These are phyloP conservation scores for Thaumatotibia leucotreta DNA, from an alignment of 1,140 invertebrate species.

Conservation along the genomic window DNA sequence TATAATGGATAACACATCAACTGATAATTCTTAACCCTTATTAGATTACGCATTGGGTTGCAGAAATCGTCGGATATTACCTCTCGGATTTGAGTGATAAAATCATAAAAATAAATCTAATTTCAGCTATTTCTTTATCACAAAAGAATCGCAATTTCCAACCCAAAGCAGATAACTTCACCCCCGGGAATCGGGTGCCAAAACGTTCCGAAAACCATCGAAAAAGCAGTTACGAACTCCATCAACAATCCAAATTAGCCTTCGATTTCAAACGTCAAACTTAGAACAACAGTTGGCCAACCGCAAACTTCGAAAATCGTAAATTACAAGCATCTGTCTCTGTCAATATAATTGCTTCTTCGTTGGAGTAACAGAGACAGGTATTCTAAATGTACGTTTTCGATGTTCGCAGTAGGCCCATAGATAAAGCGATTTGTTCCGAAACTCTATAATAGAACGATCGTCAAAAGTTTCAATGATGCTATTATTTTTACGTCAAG, in stretches of 20 bases:
- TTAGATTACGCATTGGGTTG: not conserved
- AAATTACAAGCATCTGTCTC: too few relatives aligned
- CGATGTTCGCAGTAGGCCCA: too few relatives aligned
- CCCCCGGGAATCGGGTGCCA: not conserved
- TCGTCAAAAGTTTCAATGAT: not conserved
- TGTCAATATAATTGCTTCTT: too few relatives aligned
- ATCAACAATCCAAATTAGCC: not conserved
- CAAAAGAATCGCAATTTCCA: not conserved
- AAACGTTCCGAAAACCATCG: not conserved
- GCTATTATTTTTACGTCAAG: not conserved
- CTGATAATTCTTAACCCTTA: not conserved
- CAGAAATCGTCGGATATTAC: not conserved
- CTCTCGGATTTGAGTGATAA: too few relatives aligned
- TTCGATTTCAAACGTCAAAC: not conserved
- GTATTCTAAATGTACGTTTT: too few relatives aligned
- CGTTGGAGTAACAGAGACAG: too few relatives aligned
- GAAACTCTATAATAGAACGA: not conserved
- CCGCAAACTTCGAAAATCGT: too few relatives aligned
- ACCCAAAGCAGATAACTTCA: not conserved
- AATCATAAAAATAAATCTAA: not conserved
- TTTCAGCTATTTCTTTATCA: not conserved
- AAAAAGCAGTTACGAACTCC: slow-evolving; percentile 3
- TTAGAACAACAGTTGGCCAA: not conserved
- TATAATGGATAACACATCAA: too few relatives aligned
- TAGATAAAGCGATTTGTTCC: slow-evolving; percentile 8